phyloP scores from a whole-genome alignment of 2,888 invertebrate genomes.

The Diaprepes abbreviatus region DNA sequence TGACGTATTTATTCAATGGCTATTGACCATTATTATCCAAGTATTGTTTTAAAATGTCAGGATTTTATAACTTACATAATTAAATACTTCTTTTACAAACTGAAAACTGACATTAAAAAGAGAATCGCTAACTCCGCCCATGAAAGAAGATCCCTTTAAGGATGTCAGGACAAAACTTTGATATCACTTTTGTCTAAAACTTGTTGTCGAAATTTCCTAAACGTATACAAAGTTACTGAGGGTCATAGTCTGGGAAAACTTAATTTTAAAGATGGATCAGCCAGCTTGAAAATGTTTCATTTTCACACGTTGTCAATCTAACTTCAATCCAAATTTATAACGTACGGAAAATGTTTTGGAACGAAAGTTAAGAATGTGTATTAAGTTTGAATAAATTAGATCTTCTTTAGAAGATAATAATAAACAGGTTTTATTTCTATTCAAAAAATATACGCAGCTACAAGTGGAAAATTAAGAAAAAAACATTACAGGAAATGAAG shows the following conservation, averaged over 20 bases:
- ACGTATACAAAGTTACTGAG: conserved; percentile 22
- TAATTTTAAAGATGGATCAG: conserved; percentile 28
- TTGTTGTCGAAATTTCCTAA: conserved; percentile 26
- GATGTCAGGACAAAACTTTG: conserved; percentile 24
- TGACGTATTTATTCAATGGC: too few relatives aligned
- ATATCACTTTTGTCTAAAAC: conserved; percentile 29
- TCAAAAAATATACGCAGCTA: too few relatives aligned
- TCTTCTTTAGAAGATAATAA: too few relatives aligned
- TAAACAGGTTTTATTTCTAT: too few relatives aligned
- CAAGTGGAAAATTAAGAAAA: too few relatives aligned
- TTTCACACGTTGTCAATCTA: not conserved
- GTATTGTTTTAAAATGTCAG: not conserved
- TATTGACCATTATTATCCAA: not conserved
- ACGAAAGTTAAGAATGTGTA: too few relatives aligned
- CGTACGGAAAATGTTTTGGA: too few relatives aligned
- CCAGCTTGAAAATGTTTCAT: conserved; percentile 2
- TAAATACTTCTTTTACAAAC: conserved; percentile 1
- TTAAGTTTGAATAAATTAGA: too few relatives aligned
- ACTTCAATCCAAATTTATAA: not conserved
- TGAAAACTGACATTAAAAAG: not conserved
- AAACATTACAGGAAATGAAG: too few relatives aligned
- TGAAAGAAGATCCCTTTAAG: not conserved
- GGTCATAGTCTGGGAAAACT: conserved; percentile 16
- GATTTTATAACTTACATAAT: not conserved
- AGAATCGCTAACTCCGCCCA: conserved; percentile 8